phyloP scores from a whole-genome alignment of 2,888 invertebrate species.

The Archaeoteleia sp. region DNA sequence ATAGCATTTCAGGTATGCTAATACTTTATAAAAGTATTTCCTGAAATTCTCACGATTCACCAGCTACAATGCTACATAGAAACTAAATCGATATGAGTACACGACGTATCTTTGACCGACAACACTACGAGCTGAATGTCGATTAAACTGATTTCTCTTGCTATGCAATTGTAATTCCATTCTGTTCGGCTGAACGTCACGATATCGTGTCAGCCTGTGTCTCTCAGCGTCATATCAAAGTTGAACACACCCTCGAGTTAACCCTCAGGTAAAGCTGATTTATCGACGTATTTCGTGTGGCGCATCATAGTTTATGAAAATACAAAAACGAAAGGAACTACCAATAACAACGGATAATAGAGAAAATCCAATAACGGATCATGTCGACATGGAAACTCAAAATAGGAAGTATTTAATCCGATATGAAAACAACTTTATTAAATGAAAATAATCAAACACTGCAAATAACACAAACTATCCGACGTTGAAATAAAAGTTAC shows the following conservation, averaged over 20 bases:
- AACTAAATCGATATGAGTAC: slow-evolving; percentile 9
- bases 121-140: slow-evolving; percentile 20
- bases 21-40: background rate
- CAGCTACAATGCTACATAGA: background rate
- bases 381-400: background rate
- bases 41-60: slow-evolving; percentile 4
- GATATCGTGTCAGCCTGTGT: slow-evolving; percentile 50
- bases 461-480: no score
- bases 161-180: slow-evolving; percentile 32
- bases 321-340: slow-evolving; percentile 13
- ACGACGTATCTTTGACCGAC: slow-evolving; percentile 15
- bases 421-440: no score
- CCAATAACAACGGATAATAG: background rate
- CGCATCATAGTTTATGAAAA: slow-evolving; percentile 18
- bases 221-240: slow-evolving; percentile 42
- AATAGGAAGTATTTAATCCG: background rate
- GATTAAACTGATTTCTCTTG: slow-evolving; percentile 41
- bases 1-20: slow-evolving; percentile 1
- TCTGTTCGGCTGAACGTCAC: slow-evolving; percentile 35
- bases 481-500: no score
- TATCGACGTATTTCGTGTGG: slow-evolving; percentile 33
- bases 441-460: no score
- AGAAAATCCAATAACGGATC: background rate
- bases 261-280: slow-evolving; percentile 34
- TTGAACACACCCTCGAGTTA: slow-evolving; percentile 36